Evolutionary conservation across 2,888 invertebrate species (phyloP), one percentile per base, ranked within the genome.

Genomic region (Coecobrya sp.): DNA sequence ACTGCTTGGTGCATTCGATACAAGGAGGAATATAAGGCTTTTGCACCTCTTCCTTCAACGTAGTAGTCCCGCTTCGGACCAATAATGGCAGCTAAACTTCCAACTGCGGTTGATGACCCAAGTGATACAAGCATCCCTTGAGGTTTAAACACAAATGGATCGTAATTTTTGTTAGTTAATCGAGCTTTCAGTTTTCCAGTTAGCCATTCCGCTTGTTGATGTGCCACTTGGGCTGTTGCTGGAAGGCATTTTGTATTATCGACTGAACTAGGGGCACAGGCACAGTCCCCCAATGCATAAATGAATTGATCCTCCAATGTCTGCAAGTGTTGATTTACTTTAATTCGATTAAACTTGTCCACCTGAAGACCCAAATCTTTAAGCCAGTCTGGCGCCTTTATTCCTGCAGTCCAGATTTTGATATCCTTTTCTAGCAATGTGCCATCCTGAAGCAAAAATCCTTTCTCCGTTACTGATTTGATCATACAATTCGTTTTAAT

Each of bases 1-100:
- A 87, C 92, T 16, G 93, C 94, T 55, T 94, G 94, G 52, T 94
- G 94, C 93, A 94, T 94, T 73, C 94, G 68, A 73, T 94, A 94
- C 11, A 94, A 27, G 0, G 94, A 94, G 0, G 91, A 90, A 25
- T 94, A 94, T 0, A 94, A 49, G 0, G 87, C 73, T 45, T 94
- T 94, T 0, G 94, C 94, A 5, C 87, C 92, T 42, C 91, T 25
- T 7, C 93, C 93, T 42, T 93, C 81, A 10, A 94, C 92, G 70
- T 94, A 93, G 36, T 93, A 92, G 42, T 94, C 92, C 30, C 93
- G 19, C 59, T 93, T 70, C 2, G 92, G 92, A 11, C 93, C 92
- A 4, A 92, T 88, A 79, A 93, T 79, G 0, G 92, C 90, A 16
- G 90, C 93, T 2, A 94, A 36, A 42, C 70, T 88, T 19, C 93